Base-by-base conservation (phyloP, 1,140 invertebrate genomes). In the Heliconius nattereri region DNA sequence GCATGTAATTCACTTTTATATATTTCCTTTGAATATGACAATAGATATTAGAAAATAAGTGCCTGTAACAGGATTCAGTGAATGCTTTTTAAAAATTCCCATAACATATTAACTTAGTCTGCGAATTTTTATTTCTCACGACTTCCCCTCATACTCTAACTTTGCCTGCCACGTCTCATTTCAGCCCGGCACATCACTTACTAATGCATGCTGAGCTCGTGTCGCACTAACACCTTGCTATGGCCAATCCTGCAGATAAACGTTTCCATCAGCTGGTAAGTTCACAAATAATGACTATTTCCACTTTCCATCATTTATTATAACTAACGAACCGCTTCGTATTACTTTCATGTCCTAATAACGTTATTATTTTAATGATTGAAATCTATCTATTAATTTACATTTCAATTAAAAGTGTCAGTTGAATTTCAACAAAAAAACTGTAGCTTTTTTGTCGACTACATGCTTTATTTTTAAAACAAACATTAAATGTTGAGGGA, bases 211-310 rank as follows among this genome's bases (percentile, higher is more conserved):
- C 87, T 89, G 89, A 83, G 80, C 81, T 80, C 78, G 75, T 78
- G 79, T 78, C 83, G 83, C 87, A 92, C 91, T 92, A 91, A 92
- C 85, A 88, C 88, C 82, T 83, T 85, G 82, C 85, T 87, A 92
- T 92, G 91, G 90, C 91, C 82, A 93, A 88, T 78, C 85, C 91
- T 32, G 85, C 83, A 73, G 92, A 94, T 73, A 94, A 94, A 87
- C 90, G 92, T 57, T 95, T 91, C 85, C 85, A 92, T 85, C 92
- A 93, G 84, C 86, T 94, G 92, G 94, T 94, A 83, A 94, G 93
- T 92, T 72, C 19, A 40, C n/a, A 40, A 9, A 20, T 19, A 35
- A 3, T 11, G 54, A 52, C 0, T 54, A 54, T 19, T 29, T 29
- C 6, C 60, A 66, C 11, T 66, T 66, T 29, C 1, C 60, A 66